Evolutionary conservation across 2,888 invertebrate genomes (phyloP).

Genomic region (Cistogaster globosa): DNA sequence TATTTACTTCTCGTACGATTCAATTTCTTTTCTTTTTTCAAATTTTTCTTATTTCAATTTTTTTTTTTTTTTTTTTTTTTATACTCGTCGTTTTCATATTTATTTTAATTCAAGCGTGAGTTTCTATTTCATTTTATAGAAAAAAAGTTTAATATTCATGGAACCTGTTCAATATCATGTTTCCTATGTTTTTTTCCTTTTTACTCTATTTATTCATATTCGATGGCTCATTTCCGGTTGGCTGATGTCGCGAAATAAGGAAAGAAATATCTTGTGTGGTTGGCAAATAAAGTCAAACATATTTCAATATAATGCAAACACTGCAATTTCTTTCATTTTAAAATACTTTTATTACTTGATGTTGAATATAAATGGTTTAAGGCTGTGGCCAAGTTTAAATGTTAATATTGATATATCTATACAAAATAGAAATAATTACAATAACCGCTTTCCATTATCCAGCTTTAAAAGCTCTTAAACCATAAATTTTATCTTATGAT

Average conservation of each 20-base stretch:
- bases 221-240: constrained; percentile 45
- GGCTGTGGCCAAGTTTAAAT: constrained; percentile 3
- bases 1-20: constrained; percentile 44
- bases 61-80: background rate
- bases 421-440: too few relatives aligned
- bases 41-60: constrained; percentile 32
- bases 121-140: constrained; percentile 70
- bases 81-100: constrained; percentile 39
- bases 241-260: constrained; percentile 19
- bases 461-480: too few relatives aligned
- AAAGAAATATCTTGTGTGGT: constrained; percentile 12
- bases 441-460: too few relatives aligned
- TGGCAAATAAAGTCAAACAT: constrained; percentile 1
- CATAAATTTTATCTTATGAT: too few relatives aligned
- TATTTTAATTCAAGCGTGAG: constrained; percentile 71
- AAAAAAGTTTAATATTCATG: constrained; percentile 60
- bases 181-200: constrained; percentile 15
- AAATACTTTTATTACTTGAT: background rate
- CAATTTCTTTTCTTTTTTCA: constrained; percentile 21
- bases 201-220: constrained; percentile 22
- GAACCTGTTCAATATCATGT: constrained; percentile 24
- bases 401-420: background rate
- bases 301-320: background rate
- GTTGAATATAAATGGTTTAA: constrained; percentile 1
- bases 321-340: background rate